Evolutionary conservation across 2,888 invertebrate species (phyloP).

Genomic region (Chloroclystis v-ata): DNA sequence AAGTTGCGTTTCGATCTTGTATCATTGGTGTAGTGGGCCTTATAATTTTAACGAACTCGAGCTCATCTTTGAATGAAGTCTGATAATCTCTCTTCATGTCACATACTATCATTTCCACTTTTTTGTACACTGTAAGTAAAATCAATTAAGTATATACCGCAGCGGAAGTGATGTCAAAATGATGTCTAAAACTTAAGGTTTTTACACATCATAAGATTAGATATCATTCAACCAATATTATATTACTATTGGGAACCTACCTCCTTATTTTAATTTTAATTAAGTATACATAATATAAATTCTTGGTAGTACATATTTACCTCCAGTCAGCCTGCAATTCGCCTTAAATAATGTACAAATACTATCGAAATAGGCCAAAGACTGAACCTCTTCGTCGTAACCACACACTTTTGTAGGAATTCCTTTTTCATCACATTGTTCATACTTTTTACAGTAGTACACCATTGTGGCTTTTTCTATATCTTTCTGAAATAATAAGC

Average conservation of each 20-base stretch:
- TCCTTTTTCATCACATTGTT: constrained; percentile 31
- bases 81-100: constrained; percentile 1
- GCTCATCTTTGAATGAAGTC: constrained; percentile 4
- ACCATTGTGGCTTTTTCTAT: neutral
- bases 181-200: too few relatives aligned
- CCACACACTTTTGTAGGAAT: constrained; percentile 41
- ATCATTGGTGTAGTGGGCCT: neutral
- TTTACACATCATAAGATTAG: too few relatives aligned
- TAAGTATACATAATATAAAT: too few relatives aligned
- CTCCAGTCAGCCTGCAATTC: constrained; percentile 41
- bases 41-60: constrained; percentile 5
- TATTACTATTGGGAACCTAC: too few relatives aligned
- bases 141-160: too few relatives aligned
- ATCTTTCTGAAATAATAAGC: neutral
- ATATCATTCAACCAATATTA: too few relatives aligned
- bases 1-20: neutral
- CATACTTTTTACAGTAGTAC: constrained; percentile 37
- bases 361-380: constrained; percentile 44
- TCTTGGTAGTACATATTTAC: constrained; percentile 41
- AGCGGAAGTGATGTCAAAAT: too few relatives aligned
- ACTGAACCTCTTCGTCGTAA: constrained; percentile 29
- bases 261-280: too few relatives aligned
- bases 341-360: constrained; percentile 41
- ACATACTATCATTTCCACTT: constrained; percentile 2
- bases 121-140: constrained; percentile 15